A percentile compares a stretch with the other conserved stretches of the same genome.
These are phyloP conservation scores for Volucella inanis DNA, from an alignment of 2,888 invertebrate species.

Conservation along the genomic window DNA sequence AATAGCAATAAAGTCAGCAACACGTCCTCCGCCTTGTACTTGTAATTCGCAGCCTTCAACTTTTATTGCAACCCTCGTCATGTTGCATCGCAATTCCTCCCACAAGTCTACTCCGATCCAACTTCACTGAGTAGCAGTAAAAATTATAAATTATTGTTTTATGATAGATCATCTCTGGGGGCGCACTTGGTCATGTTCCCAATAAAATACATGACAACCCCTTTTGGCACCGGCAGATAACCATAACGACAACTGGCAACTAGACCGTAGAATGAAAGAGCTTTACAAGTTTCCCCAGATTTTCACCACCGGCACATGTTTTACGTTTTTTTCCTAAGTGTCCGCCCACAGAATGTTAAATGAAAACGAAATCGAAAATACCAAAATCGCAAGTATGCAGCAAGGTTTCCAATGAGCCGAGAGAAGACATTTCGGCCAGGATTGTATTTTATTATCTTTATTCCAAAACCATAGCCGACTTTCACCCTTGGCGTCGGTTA, in stretches of 20 bases:
- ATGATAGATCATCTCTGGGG: slow-evolving; percentile 54
- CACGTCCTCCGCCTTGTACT: slow-evolving; percentile 26
- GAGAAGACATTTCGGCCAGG: slow-evolving; percentile 61
- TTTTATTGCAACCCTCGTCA: slow-evolving; percentile 45
- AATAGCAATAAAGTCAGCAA: slow-evolving; percentile 48
- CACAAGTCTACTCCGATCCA: neutral
- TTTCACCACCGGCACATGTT: neutral
- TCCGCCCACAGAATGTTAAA: slow-evolving; percentile 48
- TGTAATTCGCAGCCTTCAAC: slow-evolving; percentile 22
- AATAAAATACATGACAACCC: slow-evolving; percentile 51
- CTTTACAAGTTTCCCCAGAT: neutral
- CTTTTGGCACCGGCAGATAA: slow-evolving; percentile 47
- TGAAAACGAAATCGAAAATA: slow-evolving; percentile 63
- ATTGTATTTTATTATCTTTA: slow-evolving; percentile 58
- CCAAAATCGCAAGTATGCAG: slow-evolving; percentile 59
- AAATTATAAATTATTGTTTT: slow-evolving; percentile 62
- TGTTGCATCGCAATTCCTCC: neutral
- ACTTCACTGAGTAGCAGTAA: slow-evolving; percentile 2
- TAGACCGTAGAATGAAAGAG: slow-evolving; percentile 39
- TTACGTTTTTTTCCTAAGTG: slow-evolving; percentile 24
- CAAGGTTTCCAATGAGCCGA: slow-evolving; percentile 66
- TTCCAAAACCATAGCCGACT: slow-evolving; percentile 5
- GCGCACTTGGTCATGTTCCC: slow-evolving; percentile 47
- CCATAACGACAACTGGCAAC: slow-evolving; percentile 48
- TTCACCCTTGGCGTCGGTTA: neutral